These are phyloP conservation scores for Oreochromis spilurus DNA, from an alignment of 2,113 vertebrate species.

Conservation along the genomic window DNA sequence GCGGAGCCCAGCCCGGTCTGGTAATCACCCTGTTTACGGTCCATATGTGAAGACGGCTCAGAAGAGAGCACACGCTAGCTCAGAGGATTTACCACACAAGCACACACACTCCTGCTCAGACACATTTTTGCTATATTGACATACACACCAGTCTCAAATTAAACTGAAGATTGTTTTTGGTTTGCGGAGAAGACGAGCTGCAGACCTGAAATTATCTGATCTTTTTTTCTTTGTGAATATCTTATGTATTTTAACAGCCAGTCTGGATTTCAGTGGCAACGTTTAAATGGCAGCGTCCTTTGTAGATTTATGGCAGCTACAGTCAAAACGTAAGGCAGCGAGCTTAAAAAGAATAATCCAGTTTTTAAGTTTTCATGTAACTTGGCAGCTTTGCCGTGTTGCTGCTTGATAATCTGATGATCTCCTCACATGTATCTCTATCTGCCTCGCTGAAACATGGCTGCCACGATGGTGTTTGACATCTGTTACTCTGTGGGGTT, in stretches of 20 bases:
- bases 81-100: conserved; percentile 36
- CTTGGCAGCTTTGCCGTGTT: neutral
- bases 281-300: neutral
- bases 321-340: neutral
- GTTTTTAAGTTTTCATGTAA: neutral
- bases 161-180: conserved; percentile 30
- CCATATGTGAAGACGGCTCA: conserved; percentile 75
- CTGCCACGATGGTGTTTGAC: conserved; percentile 27
- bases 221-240: neutral
- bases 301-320: neutral
- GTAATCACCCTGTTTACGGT: conserved; percentile 78
- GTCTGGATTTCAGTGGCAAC: neutral
- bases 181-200: neutral
- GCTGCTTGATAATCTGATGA: neutral
- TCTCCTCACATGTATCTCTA: neutral
- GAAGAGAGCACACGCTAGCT: conserved; percentile 42
- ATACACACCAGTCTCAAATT: conserved; percentile 23
- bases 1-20: conserved; percentile 68
- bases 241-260: neutral
- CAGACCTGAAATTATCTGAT: neutral
- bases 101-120: neutral
- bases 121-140: conserved; percentile 25
- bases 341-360: neutral
- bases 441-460: conserved; percentile 21
- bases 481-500: conserved; percentile 53